Percentiles rank a stretch among this genome's conserved stretches.
Evolutionary conservation across 2,797 vertebrate genomes (phyloP).

Genomic region (Smutsia temminckii): DNA sequence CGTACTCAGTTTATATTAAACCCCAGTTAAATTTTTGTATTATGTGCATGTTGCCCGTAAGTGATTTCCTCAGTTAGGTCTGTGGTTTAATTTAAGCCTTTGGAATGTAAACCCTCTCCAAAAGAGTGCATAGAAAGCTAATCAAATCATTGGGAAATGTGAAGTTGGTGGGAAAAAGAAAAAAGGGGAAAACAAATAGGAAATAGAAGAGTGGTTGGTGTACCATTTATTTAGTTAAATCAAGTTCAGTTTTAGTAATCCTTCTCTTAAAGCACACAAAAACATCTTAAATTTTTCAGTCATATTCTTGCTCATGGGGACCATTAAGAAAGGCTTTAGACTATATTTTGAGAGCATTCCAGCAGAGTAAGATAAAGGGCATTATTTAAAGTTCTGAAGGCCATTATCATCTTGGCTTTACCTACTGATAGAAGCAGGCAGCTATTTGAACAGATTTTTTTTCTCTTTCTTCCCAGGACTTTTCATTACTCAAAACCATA

Average conservation of each 20-base stretch:
- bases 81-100: constrained; percentile 59
- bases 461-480: not conserved
- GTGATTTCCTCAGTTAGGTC: constrained; percentile 57
- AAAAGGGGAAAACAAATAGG: constrained; percentile 14
- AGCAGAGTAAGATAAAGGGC: constrained; percentile 26
- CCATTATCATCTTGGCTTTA: constrained; percentile 57
- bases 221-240: constrained; percentile 43
- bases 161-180: not conserved
- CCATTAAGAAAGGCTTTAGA: constrained; percentile 23
- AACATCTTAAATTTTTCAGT: constrained; percentile 22
- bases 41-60: constrained; percentile 64
- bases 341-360: constrained; percentile 25
- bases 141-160: constrained; percentile 45
- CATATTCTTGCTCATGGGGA: not conserved
- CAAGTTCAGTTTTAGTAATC: constrained; percentile 14
- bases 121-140: constrained; percentile 48
- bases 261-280: constrained; percentile 29
- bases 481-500: constrained; percentile 32
- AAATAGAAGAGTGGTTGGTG: not conserved
- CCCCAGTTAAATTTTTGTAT: constrained; percentile 46
- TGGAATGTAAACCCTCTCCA: constrained; percentile 51
- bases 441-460: constrained; percentile 1
- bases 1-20: constrained; percentile 58
- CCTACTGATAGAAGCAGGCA: constrained; percentile 19
- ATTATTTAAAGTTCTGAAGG: constrained; percentile 42